Base-by-base conservation (phyloP, 1,140 invertebrate species). In the Goniozus legneri region DNA sequence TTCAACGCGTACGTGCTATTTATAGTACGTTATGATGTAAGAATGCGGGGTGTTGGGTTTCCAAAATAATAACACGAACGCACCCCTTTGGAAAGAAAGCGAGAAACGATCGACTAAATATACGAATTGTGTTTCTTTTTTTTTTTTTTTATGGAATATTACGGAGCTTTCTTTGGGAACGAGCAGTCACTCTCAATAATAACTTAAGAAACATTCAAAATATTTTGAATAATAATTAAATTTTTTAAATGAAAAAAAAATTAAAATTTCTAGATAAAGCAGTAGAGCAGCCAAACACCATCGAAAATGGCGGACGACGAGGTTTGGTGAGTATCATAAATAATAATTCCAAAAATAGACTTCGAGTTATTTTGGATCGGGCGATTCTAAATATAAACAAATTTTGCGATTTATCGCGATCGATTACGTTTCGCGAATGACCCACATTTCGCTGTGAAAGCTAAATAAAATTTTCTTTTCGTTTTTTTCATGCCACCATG, bases 271-370 rank as follows among this genome's bases (percentile, higher is more conserved):
- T 65, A 77, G 77, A 69, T 62, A 60, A 50, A 62, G 63, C 67
- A 71, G 74, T 60, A 54, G 67, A 71, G 52, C 51, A 66, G 72
- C 52, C 67, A 76, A 71, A 68, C 70, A 63, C 70, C 79, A 88
- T 68, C 79, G n/a, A n/a, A n/a, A n/a, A 90, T 90, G 87, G 87
- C 86, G 78, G 87, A 90, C 83, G 87, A 90, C 83, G 87, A 90
- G 82, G 87, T 90, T 81, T 87, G 87, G 87, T 89, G 79, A 79
- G 85, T 84, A 79, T 74, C 64, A 22, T 19, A 20, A 27, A 48
- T 22, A 6, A 27, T 6, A 27, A 27, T 10, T 27, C 24, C 24
- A 4, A 6, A 4, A 13, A n/a, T 4, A 7, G 13, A 6, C 32
- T 34, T 7, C 6, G 15, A 34, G 13, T 34, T 27, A 6, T 10